Base-by-base conservation (phyloP, 2,888 invertebrate species). In the Perizoma affinitatum region DNA sequence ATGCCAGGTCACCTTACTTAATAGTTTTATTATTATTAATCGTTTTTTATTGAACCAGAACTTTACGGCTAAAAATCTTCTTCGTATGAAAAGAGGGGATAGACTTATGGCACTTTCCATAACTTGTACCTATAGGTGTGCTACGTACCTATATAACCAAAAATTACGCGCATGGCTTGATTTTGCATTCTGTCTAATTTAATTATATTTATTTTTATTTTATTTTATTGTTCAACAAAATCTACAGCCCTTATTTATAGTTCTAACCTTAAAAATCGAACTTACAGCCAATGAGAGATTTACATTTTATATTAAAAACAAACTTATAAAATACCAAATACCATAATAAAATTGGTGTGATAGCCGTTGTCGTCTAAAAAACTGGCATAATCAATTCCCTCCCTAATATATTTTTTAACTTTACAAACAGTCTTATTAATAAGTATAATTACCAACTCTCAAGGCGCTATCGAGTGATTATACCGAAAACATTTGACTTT, bases 371-470 rank as follows among this genome's bases (percentile, higher is more conserved):
- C 61, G 22, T 61, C 66, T 5, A 67, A 42, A 49, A 66, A 66
- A 10, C 66, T 46, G 7, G 41, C 68, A 50, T 71, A 75, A 44
- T 74, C 71, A 0, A 74, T 6, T 45, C 71, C 54, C 5, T 72
- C 33, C 57, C 71, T 74, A 6, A 72, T 6, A 48, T 57, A 68
- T 63, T 69, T 75, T n/a, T 34, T 35, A 0, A 43, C 22, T 56
- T 71, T 75, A 7, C 53, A 48, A 5, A 0, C 35, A 0, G 58
- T 47, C 46, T 72, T 72, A 42, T 72, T 68, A 22, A 75, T 66
- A 38, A 75, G 75, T 61, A 65, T 73, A 4, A n/a, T n/a, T n/a
- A 35, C 8, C 78, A 74, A 78, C 6, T 54, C 56, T 5, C 76
- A 42, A 0, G 56, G 56, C 1, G 54, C n/a, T 48, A 57, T 76